Conservation (phyloP, 2,113 vertebrate genomes). For the Motacilla tschutschensis region DNA sequence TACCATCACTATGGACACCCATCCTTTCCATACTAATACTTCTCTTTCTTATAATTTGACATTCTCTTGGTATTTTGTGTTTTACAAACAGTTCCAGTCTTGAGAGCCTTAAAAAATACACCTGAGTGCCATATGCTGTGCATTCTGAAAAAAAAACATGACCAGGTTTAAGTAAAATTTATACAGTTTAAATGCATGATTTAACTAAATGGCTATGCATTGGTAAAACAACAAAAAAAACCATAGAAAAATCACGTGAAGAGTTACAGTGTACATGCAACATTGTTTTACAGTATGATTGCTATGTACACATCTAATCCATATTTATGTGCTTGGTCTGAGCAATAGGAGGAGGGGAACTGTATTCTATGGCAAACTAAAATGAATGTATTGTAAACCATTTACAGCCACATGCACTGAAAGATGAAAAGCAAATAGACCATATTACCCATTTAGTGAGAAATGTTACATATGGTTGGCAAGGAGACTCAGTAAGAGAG, state of each 20-base stretch:
- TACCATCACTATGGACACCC: not conserved
- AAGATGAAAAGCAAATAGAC: not conserved
- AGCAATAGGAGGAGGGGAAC: not conserved
- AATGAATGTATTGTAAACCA: not conserved
- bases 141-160: not conserved
- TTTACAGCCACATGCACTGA: not conserved
- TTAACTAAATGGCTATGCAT: not conserved
- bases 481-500: not conserved
- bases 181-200: not conserved
- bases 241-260: not conserved
- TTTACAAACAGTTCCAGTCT: not conserved
- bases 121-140: accelerated
- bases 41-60: not conserved
- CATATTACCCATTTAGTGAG: not conserved
- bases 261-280: not conserved
- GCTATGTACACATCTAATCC: not conserved
- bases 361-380: not conserved
- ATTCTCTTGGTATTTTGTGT: not conserved
- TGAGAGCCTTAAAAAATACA: not conserved
- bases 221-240: not conserved
- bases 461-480: not conserved
- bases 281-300: not conserved
- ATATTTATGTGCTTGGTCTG: not conserved
- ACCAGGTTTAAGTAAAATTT: not conserved
- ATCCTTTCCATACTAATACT: not conserved